Evolutionary conservation across 2,888 invertebrate species (phyloP).

Genomic region (Marronus borbonicus): DNA sequence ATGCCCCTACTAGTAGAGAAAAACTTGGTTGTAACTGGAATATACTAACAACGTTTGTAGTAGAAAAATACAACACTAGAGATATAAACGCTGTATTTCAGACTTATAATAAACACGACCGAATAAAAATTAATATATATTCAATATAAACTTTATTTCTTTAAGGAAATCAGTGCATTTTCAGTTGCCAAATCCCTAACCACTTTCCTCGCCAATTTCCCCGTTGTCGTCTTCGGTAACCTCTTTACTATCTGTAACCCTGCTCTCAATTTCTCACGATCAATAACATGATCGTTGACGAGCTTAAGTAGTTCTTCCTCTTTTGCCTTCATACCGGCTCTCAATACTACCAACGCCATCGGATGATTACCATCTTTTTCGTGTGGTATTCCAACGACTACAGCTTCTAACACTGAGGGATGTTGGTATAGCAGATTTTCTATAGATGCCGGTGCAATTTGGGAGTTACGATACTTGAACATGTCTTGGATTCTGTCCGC

Average conservation of each 20-base stretch:
- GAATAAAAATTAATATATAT: not conserved
- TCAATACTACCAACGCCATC: constrained; percentile 53
- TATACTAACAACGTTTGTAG: no score
- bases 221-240: constrained; percentile 56
- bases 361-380: constrained; percentile 54
- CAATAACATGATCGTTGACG: constrained; percentile 54
- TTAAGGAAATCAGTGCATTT: constrained; percentile 11
- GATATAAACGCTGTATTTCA: not conserved
- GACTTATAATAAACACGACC: not conserved
- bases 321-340: constrained; percentile 26
- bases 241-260: constrained; percentile 54
- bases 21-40: no score
- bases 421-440: constrained; percentile 60
- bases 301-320: constrained; percentile 52
- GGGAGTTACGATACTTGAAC: constrained; percentile 62
- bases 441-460: constrained; percentile 63
- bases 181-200: constrained; percentile 49
- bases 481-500: constrained; percentile 62
- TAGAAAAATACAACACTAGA: no score
- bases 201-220: constrained; percentile 54
- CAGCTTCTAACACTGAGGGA: constrained; percentile 60
- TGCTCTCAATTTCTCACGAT: constrained; percentile 56
- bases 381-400: constrained; percentile 61
- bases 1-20: no score
- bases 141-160: constrained; percentile 7